Evolutionary conservation across 2,113 vertebrate genomes (phyloP), one percentile per base, ranked within the genome.

Genomic region (Irena cyanogastra): DNA sequence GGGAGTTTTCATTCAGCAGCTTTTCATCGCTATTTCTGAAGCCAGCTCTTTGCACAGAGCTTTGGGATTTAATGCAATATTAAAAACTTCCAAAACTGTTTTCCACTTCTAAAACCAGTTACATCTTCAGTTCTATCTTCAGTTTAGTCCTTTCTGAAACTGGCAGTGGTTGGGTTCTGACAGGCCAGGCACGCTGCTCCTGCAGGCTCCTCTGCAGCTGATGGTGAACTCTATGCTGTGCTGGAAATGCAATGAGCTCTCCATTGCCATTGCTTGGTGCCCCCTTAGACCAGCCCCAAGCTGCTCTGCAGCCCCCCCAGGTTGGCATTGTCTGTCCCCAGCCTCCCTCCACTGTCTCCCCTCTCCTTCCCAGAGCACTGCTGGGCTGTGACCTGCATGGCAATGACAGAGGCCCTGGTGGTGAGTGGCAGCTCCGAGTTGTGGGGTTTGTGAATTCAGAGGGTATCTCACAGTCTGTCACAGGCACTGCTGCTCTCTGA

Each of bases 301-400:
- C 33, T 20, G 45, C 75, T 45, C 69, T 14, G 76, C 68, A 81
- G 77, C 59, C 54, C 81, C 14, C 53, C 69, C 24, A 26, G 41
- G 18, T 2, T n/a, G 69, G 33, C 6, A 22, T 10, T 66, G 52
- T 85, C 37, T 24, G 23, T 27, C 28, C 21, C 64, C 70, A 61
- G 64, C 3, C 50, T 45, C 77, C 20, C 33, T n/a, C 61, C 19
- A n/a, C n/a, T n/a, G n/a, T n/a, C n/a, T n/a, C n/a, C n/a, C n/a
- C n/a, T n/a, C n/a, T n/a, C n/a, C 41, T 45, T 44, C 59, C 72
- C 0, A 0, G 53, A 37, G 72, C 3, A 0, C 10, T 26, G 27
- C 30, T 31, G 64, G 22, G 66, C 82, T 61, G 74, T 45, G 90
- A 45, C 7, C 64, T 6, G 75, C 18, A 45, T 82, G 78, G 8